Evolutionary conservation across 2,888 invertebrate species (phyloP), one percentile per base, ranked within the genome.

Genomic region (Oconnorella tubifera): DNA sequence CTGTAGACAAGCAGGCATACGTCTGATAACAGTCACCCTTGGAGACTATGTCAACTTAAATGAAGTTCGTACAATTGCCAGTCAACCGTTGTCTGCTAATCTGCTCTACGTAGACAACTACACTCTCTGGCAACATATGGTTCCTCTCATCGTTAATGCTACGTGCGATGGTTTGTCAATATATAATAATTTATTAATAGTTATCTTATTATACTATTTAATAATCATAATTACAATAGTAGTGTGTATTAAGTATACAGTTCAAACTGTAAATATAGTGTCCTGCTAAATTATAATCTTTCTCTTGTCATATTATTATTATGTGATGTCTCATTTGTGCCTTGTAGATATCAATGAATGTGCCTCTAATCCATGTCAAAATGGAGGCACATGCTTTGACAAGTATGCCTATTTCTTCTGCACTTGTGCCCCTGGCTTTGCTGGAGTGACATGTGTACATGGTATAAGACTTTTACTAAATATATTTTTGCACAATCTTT

Each of bases 51-150:
- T 78, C 1, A 73, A 76, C 55, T 10, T 31, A 25, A 50, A 31
- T 1, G 80, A 80, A 65, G 70, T 80, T 27, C 68, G 68, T 3
- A 76, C 75, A 51, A 68, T 80, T 3, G 78, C 80, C 1, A 77
- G 78, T 31, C 69, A 70, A 19, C 80, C 80, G 2, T 61, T 75
- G 6, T 48, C 62, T 3, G 70, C 73, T 25, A 79, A 80, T 64
- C 69, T 77, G 27, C 73, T 78, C 62, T 70, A 70, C 55, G 76
- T 75, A 0, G 68, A 72, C 25, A 72, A 75, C 64, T 76, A 74
- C 64, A 29, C 59, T 0, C 31, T 32, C 2, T 49, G 23, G 25
- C 0, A 3, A 2, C 10, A 50, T 23, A 23, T 62, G 19, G 58
- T 56, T n/a, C 28, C 10, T 1, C 40, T 31, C 2, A 27, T 66